Evolutionary conservation across 2,888 invertebrate genomes (phyloP).

Genomic region (Chloromyia formosa): DNA sequence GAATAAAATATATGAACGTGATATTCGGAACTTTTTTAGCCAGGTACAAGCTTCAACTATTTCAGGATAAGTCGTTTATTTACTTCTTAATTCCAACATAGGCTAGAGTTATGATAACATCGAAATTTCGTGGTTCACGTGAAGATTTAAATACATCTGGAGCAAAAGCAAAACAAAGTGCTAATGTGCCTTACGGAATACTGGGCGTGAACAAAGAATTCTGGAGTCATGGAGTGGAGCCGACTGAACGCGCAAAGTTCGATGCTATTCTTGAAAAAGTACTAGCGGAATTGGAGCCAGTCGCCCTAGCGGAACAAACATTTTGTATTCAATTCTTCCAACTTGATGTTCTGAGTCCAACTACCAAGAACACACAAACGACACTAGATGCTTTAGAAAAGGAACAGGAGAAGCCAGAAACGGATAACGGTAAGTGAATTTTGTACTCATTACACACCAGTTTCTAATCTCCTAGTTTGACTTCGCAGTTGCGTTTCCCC

Average conservation of each 20-base stretch:
- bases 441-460: background rate
- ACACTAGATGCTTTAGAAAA: slow-evolving; percentile 66
- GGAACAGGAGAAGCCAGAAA: slow-evolving; percentile 58
- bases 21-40: slow-evolving; percentile 81
- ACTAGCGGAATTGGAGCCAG: slow-evolving; percentile 86
- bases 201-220: slow-evolving; percentile 72
- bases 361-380: slow-evolving; percentile 68
- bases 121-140: slow-evolving; percentile 61
- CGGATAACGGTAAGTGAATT: slow-evolving; percentile 50
- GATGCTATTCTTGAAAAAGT: slow-evolving; percentile 84
- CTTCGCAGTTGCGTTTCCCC: slow-evolving; percentile 55
- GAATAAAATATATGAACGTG: slow-evolving; percentile 88
- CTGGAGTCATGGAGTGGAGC: slow-evolving; percentile 71
- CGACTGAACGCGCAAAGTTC: slow-evolving; percentile 68
- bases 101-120: slow-evolving; percentile 61
- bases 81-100: slow-evolving; percentile 50
- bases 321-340: slow-evolving; percentile 94
- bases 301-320: slow-evolving; percentile 93
- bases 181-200: slow-evolving; percentile 63
- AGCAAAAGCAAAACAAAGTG: slow-evolving; percentile 62
- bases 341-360: slow-evolving; percentile 72
- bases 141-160: slow-evolving; percentile 63
- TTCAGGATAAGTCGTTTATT: background rate
- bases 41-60: slow-evolving; percentile 61
- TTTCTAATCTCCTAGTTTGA: background rate